Conservation (phyloP, 2,113 vertebrate genomes). For the Phrynocephalus versicolor region DNA sequence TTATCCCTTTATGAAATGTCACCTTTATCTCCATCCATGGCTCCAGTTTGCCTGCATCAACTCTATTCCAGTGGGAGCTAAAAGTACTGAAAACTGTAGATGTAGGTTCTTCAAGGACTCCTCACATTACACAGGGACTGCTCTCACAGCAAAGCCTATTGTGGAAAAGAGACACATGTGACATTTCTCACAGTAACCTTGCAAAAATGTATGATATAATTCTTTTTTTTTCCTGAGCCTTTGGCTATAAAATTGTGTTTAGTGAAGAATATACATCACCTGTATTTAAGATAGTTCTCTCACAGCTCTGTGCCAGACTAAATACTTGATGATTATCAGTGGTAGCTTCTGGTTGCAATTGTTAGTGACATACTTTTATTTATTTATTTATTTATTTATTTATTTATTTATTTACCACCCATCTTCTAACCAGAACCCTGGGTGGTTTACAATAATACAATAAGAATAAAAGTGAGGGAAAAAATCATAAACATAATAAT, state of each 20-base stretch:
- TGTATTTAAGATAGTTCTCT: not conserved
- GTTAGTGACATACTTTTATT: too few species aligned
- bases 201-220: not conserved
- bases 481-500: too few species aligned
- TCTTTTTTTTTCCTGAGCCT: not conserved
- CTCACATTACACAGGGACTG: constrained; percentile 27
- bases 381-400: too few species aligned
- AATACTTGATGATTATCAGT: not conserved
- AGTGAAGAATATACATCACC: constrained; percentile 1
- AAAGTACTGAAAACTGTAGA: constrained; percentile 40
- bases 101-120: constrained; percentile 45
- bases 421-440: too few species aligned
- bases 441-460: too few species aligned
- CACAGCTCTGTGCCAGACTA: not conserved
- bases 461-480: too few species aligned
- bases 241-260: constrained; percentile 16
- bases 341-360: too few species aligned
- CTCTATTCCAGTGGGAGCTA: constrained; percentile 41
- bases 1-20: constrained; percentile 38
- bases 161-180: not conserved
- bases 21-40: constrained; percentile 58
- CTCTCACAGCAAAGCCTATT: constrained; percentile 24
- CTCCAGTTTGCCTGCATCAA: constrained; percentile 48
- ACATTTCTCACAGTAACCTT: not conserved
- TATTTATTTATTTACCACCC: too few species aligned